A percentile compares a stretch with the other conserved stretches of the same genome.
phyloP scores from a whole-genome alignment of 2,888 invertebrate genomes.

The Ethmia dodecea region DNA sequence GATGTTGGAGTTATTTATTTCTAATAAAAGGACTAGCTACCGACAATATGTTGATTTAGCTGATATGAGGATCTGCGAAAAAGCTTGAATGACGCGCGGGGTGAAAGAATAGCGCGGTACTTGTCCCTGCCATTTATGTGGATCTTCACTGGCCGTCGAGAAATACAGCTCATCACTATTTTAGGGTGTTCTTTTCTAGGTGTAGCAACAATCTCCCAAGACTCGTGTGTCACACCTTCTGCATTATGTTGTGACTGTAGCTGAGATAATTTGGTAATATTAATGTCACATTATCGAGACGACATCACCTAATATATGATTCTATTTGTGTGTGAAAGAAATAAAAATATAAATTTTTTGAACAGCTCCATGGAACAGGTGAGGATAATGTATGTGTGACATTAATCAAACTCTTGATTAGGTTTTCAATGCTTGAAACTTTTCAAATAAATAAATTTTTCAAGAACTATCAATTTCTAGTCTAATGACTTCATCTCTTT shows the following conservation, averaged over 20 bases:
- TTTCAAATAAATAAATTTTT: constrained; percentile 37
- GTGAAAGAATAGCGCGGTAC: constrained; percentile 37
- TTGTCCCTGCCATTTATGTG: constrained; percentile 34
- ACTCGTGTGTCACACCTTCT: constrained; percentile 49
- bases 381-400: constrained; percentile 71
- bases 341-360: constrained; percentile 74
- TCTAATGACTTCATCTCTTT: constrained; percentile 41
- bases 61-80: constrained; percentile 50
- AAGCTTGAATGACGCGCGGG: constrained; percentile 30
- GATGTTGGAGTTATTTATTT: constrained; percentile 70
- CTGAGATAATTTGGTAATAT: constrained; percentile 65
- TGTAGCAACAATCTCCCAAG: constrained; percentile 56
- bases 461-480: constrained; percentile 33
- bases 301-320: constrained; percentile 67
- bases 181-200: constrained; percentile 78
- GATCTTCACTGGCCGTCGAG: constrained; percentile 29
- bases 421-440: constrained; percentile 43
- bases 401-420: constrained; percentile 33
- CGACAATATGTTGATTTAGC: constrained; percentile 58
- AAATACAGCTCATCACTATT: constrained; percentile 51
- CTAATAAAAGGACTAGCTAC: constrained; percentile 58
- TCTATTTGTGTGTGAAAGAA: constrained; percentile 71
- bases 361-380: constrained; percentile 75
- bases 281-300: constrained; percentile 69
- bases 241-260: constrained; percentile 61